A percentile compares a stretch with the other conserved stretches of the same genome.
phyloP scores from a whole-genome alignment of 2,113 vertebrate species.

The Antennarius striatus region DNA sequence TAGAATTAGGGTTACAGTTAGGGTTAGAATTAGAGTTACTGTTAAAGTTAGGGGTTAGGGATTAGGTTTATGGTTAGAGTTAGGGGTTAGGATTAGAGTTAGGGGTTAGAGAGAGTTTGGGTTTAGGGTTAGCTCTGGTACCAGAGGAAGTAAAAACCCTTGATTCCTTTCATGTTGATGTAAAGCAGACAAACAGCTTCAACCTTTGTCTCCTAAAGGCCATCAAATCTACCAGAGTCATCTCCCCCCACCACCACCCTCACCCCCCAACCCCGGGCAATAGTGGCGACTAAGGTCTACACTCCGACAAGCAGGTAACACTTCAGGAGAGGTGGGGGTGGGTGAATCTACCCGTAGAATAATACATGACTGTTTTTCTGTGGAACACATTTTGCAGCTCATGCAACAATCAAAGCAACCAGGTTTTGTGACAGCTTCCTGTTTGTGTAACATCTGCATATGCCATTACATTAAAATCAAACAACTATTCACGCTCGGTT shows the following conservation, averaged over 20 bases:
- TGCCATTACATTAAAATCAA: constrained; percentile 14
- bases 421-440: constrained; percentile 20
- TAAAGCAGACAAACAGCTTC: constrained; percentile 53
- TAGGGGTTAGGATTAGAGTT: too few relatives aligned
- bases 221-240: constrained; percentile 57
- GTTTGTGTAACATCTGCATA: constrained; percentile 18
- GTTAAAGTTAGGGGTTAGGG: too few relatives aligned
- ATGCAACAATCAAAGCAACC: constrained; percentile 22
- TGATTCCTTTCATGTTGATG: too few relatives aligned
- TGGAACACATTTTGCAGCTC: constrained; percentile 31
- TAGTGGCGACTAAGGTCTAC: constrained; percentile 50
- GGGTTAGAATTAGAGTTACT: too few relatives aligned
- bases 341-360: constrained; percentile 49
- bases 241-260: too few relatives aligned
- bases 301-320: constrained; percentile 63
- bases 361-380: constrained; percentile 54
- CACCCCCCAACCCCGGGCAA: constrained; percentile 22
- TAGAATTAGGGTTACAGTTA: too few relatives aligned
- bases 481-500: not conserved
- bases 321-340: constrained; percentile 41
- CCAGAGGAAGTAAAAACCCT: constrained; percentile 33
- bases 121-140: too few relatives aligned
- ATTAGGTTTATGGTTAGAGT: too few relatives aligned
- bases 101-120: too few relatives aligned
- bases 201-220: constrained; percentile 59